Base-by-base conservation (phyloP, 2,888 invertebrate genomes). In the Aplocera efformata region DNA sequence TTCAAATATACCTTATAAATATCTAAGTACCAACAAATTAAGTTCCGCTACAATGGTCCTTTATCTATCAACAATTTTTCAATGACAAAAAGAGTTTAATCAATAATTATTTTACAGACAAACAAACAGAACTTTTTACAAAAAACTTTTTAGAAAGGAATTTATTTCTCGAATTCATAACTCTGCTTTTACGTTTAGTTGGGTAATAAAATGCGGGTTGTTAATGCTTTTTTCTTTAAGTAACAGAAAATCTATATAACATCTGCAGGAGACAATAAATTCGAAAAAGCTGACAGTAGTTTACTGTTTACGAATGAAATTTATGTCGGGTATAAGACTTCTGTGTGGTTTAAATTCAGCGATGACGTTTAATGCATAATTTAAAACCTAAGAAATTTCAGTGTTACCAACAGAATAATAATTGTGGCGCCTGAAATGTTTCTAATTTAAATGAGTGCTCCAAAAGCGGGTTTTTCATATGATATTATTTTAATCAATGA, bases 41-140 rank as follows among this genome's bases (percentile, higher is more conserved):
- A 6, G 22, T 3, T 22, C n/a, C 7, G 22, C 7, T 1, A 5
- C 22, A 22, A 5, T 6, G 22, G 6, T 23, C 29, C 29, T 22
- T 24, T 41, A 35, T 34, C 23, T 23, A 7, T 39, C 20, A 26
- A 23, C 26, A 35, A 31, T 23, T 24, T 26, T 23, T 25, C n/a
- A 33, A 30, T 17, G 23, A 21, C 26, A 23, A 26, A 31, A 23
- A 22, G 11, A 6, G 22, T 20, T 17, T 4, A 27, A 28, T 32
- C 32, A n/a, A n/a, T 36, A 11, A 32, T 42, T 28, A 36, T 25
- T 31, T 41, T 26, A 21, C 17, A 3, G 28, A 28, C 20, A 32
- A 8, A 39, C 32, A 17, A 11, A 11, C 26, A 28, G 32, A n/a
- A n/a, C n/a, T n/a, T n/a, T n/a, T n/a, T n/a, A n/a, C n/a, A n/a